Conservation (phyloP, 1,140 invertebrate genomes). For the Capitella teleta region DNA sequence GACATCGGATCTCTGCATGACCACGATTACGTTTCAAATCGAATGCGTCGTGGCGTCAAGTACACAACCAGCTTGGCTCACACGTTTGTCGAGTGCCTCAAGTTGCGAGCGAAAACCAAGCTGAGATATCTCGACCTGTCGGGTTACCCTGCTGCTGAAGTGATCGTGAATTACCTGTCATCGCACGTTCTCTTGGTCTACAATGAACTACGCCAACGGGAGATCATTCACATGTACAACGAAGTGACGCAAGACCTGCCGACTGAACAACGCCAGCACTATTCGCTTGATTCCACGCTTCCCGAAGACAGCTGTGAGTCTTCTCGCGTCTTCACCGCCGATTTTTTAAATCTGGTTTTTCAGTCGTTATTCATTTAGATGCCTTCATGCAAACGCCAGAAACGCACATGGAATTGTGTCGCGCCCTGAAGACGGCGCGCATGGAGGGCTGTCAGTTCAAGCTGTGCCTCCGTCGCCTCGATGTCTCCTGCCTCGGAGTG, state of each 20-base stretch:
- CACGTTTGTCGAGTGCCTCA: constrained; percentile 24
- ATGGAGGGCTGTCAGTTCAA: constrained; percentile 21
- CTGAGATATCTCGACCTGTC: constrained; percentile 24
- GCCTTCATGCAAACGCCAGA: constrained; percentile 25
- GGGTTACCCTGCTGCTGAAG: constrained; percentile 29
- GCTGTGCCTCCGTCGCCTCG: constrained; percentile 24
- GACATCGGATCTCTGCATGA: constrained; percentile 20
- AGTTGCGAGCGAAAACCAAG: constrained; percentile 19
- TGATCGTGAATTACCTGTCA: constrained; percentile 26
- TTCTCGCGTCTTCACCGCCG: background rate
- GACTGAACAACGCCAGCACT: background rate
- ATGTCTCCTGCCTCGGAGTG: constrained; percentile 29
- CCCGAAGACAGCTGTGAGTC: constrained; percentile 18
- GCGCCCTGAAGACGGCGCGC: constrained; percentile 29
- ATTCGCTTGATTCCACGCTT: constrained; percentile 11
- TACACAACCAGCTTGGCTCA: constrained; percentile 28
- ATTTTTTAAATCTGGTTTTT: background rate
- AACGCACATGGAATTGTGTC: constrained; percentile 28
- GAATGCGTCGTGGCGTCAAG: constrained; percentile 20
- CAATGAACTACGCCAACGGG: constrained; percentile 24
- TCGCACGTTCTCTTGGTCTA: constrained; percentile 29
- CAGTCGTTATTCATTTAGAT: constrained; percentile 29
- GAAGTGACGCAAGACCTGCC: constrained; percentile 15
- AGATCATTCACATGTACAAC: constrained; percentile 24
- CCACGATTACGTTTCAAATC: constrained; percentile 16